Conservation (phyloP, 2,113 vertebrate genomes). For the Phrynosoma platyrhinos region DNA sequence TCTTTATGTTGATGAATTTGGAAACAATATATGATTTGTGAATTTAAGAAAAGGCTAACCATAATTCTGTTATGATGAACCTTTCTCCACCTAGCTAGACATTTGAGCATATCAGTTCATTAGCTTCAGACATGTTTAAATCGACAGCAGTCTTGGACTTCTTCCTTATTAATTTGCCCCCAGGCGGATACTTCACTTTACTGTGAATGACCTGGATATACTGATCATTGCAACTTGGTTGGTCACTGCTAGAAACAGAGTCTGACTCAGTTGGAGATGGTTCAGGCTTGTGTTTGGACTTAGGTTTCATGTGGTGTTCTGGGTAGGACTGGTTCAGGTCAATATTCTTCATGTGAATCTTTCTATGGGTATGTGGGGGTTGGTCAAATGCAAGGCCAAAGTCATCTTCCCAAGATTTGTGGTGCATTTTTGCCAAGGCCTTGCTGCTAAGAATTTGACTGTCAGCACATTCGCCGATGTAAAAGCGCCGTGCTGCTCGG, state of each 20-base stretch:
- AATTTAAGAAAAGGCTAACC: fast-evolving
- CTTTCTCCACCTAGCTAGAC: constrained; percentile 63
- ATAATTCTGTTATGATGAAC: fast-evolving
- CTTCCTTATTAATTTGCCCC: constrained; percentile 75
- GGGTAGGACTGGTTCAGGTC: constrained; percentile 66
- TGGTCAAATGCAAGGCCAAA: constrained; percentile 67
- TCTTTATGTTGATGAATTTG: neutral
- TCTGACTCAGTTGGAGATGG: constrained; percentile 88
- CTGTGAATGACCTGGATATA: constrained; percentile 88
- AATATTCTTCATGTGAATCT: constrained; percentile 68
- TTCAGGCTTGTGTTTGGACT: constrained; percentile 77
- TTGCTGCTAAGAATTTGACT: constrained; percentile 67
- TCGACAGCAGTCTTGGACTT: constrained; percentile 77
- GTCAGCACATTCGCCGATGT: constrained; percentile 77
- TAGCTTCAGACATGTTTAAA: constrained; percentile 70
- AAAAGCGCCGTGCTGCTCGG: constrained; percentile 79
- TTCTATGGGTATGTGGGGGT: constrained; percentile 64
- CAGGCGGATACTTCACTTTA: constrained; percentile 80
- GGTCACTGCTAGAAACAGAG: constrained; percentile 92
- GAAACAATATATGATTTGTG: neutral
- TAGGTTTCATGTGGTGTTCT: constrained; percentile 78
- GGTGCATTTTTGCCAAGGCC: constrained; percentile 62
- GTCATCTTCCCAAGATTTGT: constrained; percentile 70
- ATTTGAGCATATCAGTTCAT: constrained; percentile 88
- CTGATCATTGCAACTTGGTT: constrained; percentile 88